Conservation (phyloP, 2,113 vertebrate genomes). For the Zosterops lateralis region DNA sequence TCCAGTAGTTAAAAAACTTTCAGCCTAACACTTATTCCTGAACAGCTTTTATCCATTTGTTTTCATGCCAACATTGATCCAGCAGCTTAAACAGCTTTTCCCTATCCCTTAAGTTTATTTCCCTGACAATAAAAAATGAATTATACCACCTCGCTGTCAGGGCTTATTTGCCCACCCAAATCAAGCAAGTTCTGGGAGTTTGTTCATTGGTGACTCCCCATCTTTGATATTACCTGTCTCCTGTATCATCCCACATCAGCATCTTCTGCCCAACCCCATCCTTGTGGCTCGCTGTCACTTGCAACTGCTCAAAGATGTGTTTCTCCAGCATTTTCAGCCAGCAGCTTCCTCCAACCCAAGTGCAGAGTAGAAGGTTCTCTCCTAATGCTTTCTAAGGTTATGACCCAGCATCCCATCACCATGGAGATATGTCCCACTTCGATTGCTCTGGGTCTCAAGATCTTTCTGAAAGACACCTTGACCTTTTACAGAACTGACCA, state of each 20-base stretch:
- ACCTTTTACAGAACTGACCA: accelerated
- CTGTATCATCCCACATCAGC: neutral
- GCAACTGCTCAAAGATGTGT: neutral
- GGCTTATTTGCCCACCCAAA: neutral
- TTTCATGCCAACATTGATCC: constrained; percentile 46
- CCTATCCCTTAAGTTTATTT: constrained; percentile 15
- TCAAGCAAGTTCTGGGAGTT: neutral
- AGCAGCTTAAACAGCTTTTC: constrained; percentile 17
- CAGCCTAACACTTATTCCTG: neutral
- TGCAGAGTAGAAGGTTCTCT: neutral
- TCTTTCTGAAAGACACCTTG: neutral
- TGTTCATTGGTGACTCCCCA: neutral
- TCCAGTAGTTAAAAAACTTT: neutral
- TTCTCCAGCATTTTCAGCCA: neutral
- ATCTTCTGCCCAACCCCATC: neutral
- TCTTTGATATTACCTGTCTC: neutral
- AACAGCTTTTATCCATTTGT: constrained; percentile 32
- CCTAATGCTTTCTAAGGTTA: neutral
- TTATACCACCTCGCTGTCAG: neutral
- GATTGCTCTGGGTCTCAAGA: neutral
- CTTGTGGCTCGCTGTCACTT: neutral
- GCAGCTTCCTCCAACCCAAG: neutral
- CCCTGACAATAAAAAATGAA: neutral
- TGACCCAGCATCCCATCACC: neutral
- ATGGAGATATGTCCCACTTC: accelerated